Conservation (phyloP, 2,888 invertebrate genomes). For the Salticus scenicus region DNA sequence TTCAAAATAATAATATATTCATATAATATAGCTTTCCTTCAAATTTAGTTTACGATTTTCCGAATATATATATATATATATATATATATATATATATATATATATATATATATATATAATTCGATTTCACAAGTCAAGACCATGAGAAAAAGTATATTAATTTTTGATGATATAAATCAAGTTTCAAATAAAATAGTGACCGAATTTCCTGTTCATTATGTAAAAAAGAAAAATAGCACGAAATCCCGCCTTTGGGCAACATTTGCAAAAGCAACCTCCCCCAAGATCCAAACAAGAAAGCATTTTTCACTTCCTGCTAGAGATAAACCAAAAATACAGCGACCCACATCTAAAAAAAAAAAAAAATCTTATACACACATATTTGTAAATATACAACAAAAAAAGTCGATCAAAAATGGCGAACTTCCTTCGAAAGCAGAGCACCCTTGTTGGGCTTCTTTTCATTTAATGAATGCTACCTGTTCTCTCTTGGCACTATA, state of each 20-base stretch:
- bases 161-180: constrained; percentile 37
- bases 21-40: background rate
- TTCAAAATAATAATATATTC: too few species aligned
- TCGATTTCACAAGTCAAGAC: constrained; percentile 36
- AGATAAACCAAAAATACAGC: background rate
- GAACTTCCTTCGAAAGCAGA: background rate
- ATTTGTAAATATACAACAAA: background rate
- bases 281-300: constrained; percentile 6
- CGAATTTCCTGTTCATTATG: constrained; percentile 65
- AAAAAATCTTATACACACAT: background rate
- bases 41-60: constrained; percentile 18
- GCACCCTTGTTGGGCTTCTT: constrained; percentile 33
- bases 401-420: background rate
- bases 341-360: constrained; percentile 7
- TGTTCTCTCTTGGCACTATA: constrained; percentile 54
- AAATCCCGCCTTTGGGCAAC: constrained; percentile 17
- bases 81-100: constrained; percentile 4
- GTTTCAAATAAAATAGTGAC: constrained; percentile 54
- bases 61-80: background rate
- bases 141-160: background rate
- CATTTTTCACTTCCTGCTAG: background rate
- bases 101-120: background rate
- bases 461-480: constrained; percentile 46
- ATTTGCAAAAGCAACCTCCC: background rate
- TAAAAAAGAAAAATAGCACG: too few species aligned